These are phyloP conservation scores for Vombatus ursinus DNA, from an alignment of 2,113 vertebrate species.

Conservation along the genomic window DNA sequence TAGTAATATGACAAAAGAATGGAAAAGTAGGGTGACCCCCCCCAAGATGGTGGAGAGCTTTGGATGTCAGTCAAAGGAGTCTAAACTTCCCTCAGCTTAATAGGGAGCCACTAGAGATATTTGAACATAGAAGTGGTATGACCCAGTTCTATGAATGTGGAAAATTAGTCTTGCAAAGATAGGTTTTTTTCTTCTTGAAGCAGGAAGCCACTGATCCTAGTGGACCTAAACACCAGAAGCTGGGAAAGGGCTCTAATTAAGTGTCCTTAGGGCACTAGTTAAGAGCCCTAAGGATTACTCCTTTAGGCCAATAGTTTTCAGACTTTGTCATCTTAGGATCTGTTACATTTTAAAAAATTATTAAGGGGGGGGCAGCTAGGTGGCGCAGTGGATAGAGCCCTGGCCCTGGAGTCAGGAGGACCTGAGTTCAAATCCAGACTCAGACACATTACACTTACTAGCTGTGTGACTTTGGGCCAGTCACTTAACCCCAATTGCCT, in stretches of 20 bases:
- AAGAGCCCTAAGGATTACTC: not conserved
- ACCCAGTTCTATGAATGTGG: not conserved
- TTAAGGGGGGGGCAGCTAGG: not conserved
- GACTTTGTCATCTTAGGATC: not conserved
- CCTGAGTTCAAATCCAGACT: too few species aligned
- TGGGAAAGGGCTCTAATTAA: not conserved
- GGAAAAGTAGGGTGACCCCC: not conserved
- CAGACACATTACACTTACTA: too few species aligned
- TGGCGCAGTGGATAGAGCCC: too few species aligned
- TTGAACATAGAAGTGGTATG: not conserved
- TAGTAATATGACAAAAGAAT: not conserved
- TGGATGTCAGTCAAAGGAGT: not conserved
- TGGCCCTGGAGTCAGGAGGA: too few species aligned
- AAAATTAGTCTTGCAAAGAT: not conserved
- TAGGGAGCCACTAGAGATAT: not conserved
- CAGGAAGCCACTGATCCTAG: not conserved
- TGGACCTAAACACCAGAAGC: not conserved
- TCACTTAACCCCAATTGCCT: too few species aligned
- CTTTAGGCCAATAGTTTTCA: not conserved
- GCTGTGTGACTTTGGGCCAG: too few species aligned
- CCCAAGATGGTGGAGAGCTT: not conserved
- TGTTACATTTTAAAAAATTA: not conserved
- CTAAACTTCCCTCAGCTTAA: not conserved
- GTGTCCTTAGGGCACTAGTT: not conserved
- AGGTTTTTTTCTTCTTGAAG: not conserved